Percentiles rank a stretch among this genome's conserved stretches.
Conservation (phyloP, 1,140 invertebrate species). For the Anastrepha ludens region DNA sequence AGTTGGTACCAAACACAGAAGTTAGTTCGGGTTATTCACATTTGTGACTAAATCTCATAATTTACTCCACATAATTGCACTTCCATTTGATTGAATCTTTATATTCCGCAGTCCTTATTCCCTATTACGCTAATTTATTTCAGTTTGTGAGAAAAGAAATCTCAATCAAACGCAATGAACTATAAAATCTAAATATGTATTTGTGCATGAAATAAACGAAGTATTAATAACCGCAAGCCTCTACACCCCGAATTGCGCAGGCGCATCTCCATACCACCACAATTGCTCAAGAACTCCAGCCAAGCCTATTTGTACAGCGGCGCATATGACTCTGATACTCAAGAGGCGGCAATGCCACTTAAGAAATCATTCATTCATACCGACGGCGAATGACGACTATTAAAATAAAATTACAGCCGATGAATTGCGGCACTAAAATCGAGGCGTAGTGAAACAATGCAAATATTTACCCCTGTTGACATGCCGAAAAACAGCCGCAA, state of each 20-base stretch:
- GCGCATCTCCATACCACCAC: neutral
- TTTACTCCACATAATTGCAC: constrained; percentile 1
- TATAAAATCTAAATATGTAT: constrained; percentile 6
- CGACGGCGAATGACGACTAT: neutral
- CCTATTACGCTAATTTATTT: neutral
- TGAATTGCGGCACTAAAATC: constrained; percentile 16
- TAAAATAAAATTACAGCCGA: constrained; percentile 50
- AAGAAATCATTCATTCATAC: constrained; percentile 47
- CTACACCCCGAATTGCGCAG: constrained; percentile 3
- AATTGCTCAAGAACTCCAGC: neutral
- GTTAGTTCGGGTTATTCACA: too few relatives aligned
- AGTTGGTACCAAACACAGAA: too few relatives aligned
- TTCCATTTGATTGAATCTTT: constrained; percentile 39
- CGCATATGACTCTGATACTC: neutral
- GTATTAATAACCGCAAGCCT: constrained; percentile 39
- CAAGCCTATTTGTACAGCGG: neutral
- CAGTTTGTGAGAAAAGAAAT: neutral
- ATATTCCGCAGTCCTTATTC: neutral
- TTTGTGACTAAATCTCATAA: constrained; percentile 7
- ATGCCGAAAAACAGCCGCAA: constrained; percentile 1
- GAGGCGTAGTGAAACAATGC: constrained; percentile 17
- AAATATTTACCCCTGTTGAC: constrained; percentile 48
- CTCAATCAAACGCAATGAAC: constrained; percentile 9
- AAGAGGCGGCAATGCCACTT: constrained; percentile 48
- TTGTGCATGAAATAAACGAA: neutral